Conservation (phyloP, 2,888 invertebrate species). For the Cremastobaeus sp. region DNA sequence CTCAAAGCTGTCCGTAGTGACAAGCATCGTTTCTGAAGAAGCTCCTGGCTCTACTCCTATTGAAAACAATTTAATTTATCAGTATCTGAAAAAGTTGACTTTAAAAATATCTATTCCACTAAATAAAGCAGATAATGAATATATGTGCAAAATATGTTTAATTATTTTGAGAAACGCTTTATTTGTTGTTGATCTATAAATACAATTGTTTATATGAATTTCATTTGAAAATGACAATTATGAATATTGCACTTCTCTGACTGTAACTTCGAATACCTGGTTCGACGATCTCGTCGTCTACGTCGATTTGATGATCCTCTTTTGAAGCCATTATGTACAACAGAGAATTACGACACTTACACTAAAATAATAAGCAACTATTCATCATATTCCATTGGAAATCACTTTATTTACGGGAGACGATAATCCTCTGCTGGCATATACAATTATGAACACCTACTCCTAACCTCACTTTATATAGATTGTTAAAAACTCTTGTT, state of each 20-base stretch:
- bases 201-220: too few species aligned
- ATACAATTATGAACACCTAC: too few species aligned
- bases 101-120: neutral
- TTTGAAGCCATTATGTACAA: slow-evolving; percentile 67
- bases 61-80: neutral
- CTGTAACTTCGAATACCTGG: slow-evolving; percentile 63
- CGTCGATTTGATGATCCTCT: slow-evolving; percentile 62
- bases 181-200: too few species aligned
- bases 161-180: too few species aligned
- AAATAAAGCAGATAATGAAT: neutral
- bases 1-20: slow-evolving; percentile 85
- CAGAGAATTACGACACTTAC: slow-evolving; percentile 24
- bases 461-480: too few species aligned
- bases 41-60: slow-evolving; percentile 81
- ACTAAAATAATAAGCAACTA: too few species aligned
- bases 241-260: neutral
- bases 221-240: neutral
- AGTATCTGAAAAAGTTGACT: neutral
- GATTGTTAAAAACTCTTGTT: too few species aligned
- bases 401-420: too few species aligned
- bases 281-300: slow-evolving; percentile 72
- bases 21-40: slow-evolving; percentile 83
- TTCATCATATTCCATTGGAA: too few species aligned
- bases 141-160: too few species aligned
- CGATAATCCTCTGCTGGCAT: too few species aligned